phyloP scores from a whole-genome alignment of 37 sponge, comb jelly and placozoan species.

The Axinella damicornis region DNA sequence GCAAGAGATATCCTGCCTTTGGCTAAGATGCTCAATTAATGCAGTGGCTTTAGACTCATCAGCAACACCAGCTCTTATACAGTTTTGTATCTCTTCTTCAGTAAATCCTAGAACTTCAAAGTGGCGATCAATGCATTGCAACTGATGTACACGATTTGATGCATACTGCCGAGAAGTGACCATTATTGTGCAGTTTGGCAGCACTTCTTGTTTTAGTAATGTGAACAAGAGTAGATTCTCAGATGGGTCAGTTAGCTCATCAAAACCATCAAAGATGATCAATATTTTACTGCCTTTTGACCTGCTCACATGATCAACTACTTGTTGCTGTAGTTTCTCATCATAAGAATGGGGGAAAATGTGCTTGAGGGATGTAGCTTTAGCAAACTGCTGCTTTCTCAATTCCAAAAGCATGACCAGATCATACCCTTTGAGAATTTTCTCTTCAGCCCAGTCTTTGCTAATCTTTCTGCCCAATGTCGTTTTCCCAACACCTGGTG shows the following conservation, averaged over 20 bases:
- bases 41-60: neutral
- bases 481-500: neutral
- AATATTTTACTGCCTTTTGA: neutral
- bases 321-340: neutral
- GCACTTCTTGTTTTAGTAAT: neutral
- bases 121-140: neutral
- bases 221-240: neutral
- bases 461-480: neutral
- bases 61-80: neutral
- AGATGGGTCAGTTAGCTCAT: neutral
- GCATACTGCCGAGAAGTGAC: neutral
- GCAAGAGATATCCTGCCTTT: neutral
- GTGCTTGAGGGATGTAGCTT: neutral
- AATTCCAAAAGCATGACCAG: neutral
- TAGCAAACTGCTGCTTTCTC: neutral
- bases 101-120: conserved; percentile 1
- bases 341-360: neutral
- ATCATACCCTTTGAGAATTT: neutral
- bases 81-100: neutral
- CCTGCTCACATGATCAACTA: neutral
- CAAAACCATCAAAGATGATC: neutral
- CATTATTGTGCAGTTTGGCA: neutral
- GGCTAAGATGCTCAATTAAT: neutral
- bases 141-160: neutral
- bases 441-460: neutral